These are phyloP conservation scores for Notothenia rossii DNA, from an alignment of 2,113 vertebrate species.

Conservation along the genomic window DNA sequence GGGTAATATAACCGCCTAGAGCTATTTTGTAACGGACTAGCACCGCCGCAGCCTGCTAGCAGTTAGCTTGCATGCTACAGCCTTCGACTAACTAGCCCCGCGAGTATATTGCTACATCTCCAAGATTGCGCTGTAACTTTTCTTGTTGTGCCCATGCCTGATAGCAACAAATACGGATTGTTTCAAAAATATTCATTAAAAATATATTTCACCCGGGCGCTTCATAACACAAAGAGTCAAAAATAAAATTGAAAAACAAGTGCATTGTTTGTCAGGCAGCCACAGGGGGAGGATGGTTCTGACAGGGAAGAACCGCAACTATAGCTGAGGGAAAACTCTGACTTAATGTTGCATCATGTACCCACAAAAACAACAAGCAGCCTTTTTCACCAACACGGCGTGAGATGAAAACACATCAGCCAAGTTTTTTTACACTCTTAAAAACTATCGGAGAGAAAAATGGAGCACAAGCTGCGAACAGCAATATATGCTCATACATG, in stretches of 20 bases:
- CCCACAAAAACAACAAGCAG: neutral
- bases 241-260: neutral
- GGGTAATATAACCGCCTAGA: neutral
- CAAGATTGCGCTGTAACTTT: neutral
- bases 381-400: neutral
- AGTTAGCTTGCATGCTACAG: neutral
- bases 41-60: neutral
- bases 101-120: too few species aligned
- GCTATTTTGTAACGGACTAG: neutral
- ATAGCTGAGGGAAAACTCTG: conserved; percentile 38
- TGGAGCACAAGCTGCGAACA: conserved; percentile 19
- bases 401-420: conserved; percentile 27
- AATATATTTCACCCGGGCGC: neutral
- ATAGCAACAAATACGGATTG: neutral
- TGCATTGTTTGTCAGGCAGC: conserved; percentile 1
- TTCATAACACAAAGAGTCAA: neutral
- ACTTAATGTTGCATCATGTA: conserved; percentile 64
- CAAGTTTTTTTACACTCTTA: conserved; percentile 26
- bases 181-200: neutral
- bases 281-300: neutral
- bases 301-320: conserved; percentile 35
- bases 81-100: neutral
- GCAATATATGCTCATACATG: conserved; percentile 7
- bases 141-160: neutral
- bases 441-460: conserved; percentile 24